Percentiles rank a stretch among this genome's conserved stretches.
Evolutionary conservation across 2,113 vertebrate genomes (phyloP).

Genomic region (Ifrita kowaldi): DNA sequence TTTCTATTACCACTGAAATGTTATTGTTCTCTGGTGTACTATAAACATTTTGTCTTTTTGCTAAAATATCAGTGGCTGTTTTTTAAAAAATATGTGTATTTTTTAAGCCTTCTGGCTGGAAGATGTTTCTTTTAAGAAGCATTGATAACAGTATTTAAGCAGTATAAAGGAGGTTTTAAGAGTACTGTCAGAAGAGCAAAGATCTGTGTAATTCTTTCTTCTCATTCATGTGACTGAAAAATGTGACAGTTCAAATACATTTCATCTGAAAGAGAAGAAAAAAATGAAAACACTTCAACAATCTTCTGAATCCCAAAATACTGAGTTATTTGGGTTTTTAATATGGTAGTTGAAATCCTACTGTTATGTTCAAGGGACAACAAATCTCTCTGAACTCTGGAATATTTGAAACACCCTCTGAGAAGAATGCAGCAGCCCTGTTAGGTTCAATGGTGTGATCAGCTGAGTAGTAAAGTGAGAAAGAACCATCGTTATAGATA

Average conservation of each 20-base stretch:
- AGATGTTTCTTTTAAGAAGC: neutral
- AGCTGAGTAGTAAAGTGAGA: neutral
- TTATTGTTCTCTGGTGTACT: neutral
- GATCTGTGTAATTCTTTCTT: neutral
- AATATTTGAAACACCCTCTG: neutral
- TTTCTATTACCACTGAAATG: neutral
- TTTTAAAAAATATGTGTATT: neutral
- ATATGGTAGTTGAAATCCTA: neutral
- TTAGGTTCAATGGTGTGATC: accelerated
- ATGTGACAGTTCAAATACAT: neutral
- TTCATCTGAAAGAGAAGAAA: neutral
- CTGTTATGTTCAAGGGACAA: neutral
- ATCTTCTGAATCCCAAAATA: neutral
- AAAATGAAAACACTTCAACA: neutral
- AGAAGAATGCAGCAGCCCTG: neutral
- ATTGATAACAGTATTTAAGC: neutral
- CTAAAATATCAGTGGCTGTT: neutral
- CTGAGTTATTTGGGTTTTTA: neutral
- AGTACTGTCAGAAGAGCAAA: neutral
- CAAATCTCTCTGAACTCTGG: neutral
- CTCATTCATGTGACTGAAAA: neutral
- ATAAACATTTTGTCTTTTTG: neutral
- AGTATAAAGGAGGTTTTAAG: neutral
- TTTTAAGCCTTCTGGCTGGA: neutral
- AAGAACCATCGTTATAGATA: neutral